A percentile compares a stretch with the other conserved stretches of the same genome.
phyloP scores from a whole-genome alignment of 2,113 vertebrate genomes.

The Apodemus sylvaticus region DNA sequence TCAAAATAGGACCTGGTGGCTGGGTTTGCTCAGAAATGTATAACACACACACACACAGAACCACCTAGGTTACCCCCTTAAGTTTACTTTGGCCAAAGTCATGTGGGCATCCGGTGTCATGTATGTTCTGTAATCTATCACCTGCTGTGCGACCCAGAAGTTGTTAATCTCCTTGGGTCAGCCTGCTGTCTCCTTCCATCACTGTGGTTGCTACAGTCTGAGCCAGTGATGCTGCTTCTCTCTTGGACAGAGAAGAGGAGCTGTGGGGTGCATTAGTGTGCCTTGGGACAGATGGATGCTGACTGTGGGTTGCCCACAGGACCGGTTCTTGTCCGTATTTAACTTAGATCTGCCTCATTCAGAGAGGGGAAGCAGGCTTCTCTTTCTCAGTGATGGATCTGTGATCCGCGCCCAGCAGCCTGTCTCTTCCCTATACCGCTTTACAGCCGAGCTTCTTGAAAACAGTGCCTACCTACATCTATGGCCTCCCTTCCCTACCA shows the following conservation, averaged over 20 bases:
- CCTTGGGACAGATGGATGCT: background rate
- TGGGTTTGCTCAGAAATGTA: background rate
- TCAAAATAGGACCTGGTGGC: background rate
- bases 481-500: background rate
- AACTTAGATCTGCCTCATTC: background rate
- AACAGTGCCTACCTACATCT: slow-evolving; percentile 28
- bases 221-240: background rate
- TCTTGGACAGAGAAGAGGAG: background rate
- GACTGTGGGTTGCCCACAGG: background rate
- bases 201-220: background rate
- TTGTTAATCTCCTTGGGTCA: background rate
- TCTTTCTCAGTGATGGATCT: background rate
- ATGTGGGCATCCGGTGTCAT: background rate
- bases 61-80: too few species aligned
- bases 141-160: background rate
- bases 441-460: background rate
- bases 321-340: background rate
- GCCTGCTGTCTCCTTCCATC: background rate
- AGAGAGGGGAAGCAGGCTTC: background rate
- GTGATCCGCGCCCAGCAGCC: background rate
- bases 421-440: background rate
- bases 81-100: background rate
- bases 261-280: rapidly evolving
- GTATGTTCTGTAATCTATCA: background rate
- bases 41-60: rapidly evolving